Evolutionary conservation across 2,888 invertebrate species (phyloP), one percentile per base, ranked within the genome.

Genomic region (Caenorhabditis parvicauda): DNA sequence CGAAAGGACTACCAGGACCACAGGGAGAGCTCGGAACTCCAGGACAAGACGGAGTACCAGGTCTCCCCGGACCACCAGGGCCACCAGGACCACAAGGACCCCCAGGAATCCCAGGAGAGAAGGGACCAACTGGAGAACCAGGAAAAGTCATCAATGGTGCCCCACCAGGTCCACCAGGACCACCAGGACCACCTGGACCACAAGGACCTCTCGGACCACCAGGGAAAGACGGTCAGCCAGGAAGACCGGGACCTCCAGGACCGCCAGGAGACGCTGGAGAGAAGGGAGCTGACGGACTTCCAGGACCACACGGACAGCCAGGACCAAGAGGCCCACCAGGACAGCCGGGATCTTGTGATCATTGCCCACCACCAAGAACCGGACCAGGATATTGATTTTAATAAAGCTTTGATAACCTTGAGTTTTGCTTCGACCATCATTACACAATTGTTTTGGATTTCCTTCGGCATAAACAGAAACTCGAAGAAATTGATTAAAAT

Each of bases 201-300:
- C 74, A 63, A 43, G 76, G 76, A 43, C 70, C 72, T 17, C 71
- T 71, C 28, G 77, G 77, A 45, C 74, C 77, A 39, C 74, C 76
- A n/a, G 76, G 77, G 54, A 59, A 67, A 29, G 58, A 69, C 22
- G 74, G 74, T 28, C 67, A 67, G 41, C 77, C 76, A 4, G 78
- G 78, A 39, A 54, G 58, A 21, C 38, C 60, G 7, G 53, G 54
- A 54, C 61, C 66, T 39, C 65, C 62, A 35, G 67, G 80, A 52
- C 62, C 69, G 14, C 75, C 75, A 22, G 81, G 81, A 59, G 73
- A 70, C 35, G 65, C 75, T 38, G 81, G 81, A 61, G 58, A 72
- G 73, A 48, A 62, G 54, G 75, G 76, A 55, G 67, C 83, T 4
- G 86, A 86, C n/a, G 83, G 79, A 28, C 69, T 67, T 50, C 84